Percentiles rank a stretch among this genome's conserved stretches.
Evolutionary conservation across 2,113 vertebrate genomes (phyloP).

Genomic region (Aphelocoma coerulescens): DNA sequence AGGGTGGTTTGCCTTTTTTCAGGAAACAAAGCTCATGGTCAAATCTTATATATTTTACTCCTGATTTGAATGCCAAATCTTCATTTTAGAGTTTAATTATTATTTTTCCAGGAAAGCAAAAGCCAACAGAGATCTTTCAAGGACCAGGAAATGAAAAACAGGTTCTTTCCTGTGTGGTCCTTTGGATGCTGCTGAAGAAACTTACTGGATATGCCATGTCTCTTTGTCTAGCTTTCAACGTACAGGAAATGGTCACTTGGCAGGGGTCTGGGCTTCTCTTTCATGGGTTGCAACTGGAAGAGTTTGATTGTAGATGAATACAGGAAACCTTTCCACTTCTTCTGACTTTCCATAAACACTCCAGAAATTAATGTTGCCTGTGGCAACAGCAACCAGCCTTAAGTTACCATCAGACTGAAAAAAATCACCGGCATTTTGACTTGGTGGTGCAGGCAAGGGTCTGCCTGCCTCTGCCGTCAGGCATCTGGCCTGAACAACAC

Average conservation of each 20-base stretch:
- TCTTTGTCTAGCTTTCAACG: background rate
- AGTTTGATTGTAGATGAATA: background rate
- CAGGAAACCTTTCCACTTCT: background rate
- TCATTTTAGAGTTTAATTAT: background rate
- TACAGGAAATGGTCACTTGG: background rate
- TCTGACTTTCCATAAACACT: background rate
- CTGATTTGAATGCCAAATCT: background rate
- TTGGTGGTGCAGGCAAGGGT: background rate
- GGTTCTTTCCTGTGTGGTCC: background rate
- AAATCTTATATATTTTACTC: background rate
- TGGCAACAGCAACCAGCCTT: background rate
- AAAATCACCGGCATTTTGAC: background rate
- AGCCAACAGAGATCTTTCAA: background rate
- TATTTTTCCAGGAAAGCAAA: background rate
- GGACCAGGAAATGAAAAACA: background rate
- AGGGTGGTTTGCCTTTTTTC: background rate
- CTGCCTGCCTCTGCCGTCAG: background rate
- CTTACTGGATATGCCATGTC: background rate
- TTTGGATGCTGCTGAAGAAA: background rate
- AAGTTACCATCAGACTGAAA: background rate
- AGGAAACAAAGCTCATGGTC: background rate
- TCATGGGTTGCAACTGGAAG: background rate
- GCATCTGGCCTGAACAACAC: background rate
- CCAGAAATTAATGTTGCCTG: background rate
- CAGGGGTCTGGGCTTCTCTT: background rate